Evolutionary conservation across 2,113 vertebrate genomes (phyloP), one percentile per base, ranked within the genome.

Genomic region (Casuarius casuarius): DNA sequence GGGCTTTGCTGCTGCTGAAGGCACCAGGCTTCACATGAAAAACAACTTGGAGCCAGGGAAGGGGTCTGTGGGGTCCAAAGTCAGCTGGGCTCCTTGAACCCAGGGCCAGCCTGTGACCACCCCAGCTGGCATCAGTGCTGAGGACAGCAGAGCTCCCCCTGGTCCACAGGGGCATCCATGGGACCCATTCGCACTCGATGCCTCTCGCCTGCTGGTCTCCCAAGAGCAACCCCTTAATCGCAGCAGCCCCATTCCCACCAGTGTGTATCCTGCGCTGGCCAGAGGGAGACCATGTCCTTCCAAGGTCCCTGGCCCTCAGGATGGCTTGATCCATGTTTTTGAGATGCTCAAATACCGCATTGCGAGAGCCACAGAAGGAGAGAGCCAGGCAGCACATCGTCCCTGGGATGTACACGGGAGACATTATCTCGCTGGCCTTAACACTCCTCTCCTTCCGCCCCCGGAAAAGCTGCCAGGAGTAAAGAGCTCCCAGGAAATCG

Each of bases 391-490:
- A 89, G 74, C 56, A 62, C 22, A 87, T 70, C 9, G 35, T 92
- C 67, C 62, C 67, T 82, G 75, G 70, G 77, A 83, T 46, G 49
- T 62, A 14, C 75, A 91, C 66, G 42, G 89, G 59, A 95, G 84
- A 73, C 72, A 85, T 89, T 83, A 93, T 92, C 96, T 94, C 91
- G 76, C 74, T 93, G 91, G 65, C 91, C 96, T 91, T 90, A 87
- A 91, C 8, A 54, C 87, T 95, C 48, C 75, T 90, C 84, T 91
- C 68, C 89, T 93, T 96, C 92, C 95, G 90, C 96, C 96, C 76
- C 96, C 95, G 79, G 96, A 95, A 97, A 96, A 95, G 92, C 96
- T 95, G 92, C 94, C 84, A 89, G 78, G 92, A 94, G 88, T 62
- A 92, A 96, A 94, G 89, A 89, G 89, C 38, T 94, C 84, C 94